Evolutionary conservation across 1,140 invertebrate genomes (phyloP), one percentile per base, ranked within the genome.

Genomic region (Oryctes rhinoceros): DNA sequence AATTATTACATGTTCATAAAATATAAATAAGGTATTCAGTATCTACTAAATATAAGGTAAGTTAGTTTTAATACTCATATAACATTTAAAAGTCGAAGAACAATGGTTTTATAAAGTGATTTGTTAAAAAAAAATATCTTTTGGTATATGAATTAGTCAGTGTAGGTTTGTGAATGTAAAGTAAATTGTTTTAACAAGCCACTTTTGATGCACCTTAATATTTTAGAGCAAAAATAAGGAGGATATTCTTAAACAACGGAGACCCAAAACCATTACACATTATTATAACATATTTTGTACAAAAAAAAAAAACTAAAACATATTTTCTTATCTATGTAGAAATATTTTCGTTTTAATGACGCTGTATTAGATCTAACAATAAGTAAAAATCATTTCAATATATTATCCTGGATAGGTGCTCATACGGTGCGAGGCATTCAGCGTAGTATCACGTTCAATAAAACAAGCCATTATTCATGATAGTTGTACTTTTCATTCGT

Each of bases 181-280:
- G n/a, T 53, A 18, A 53, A 53, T 53, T 15, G 13, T 53, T 53
- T 15, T 53, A 53, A 53, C 49, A 53, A 18, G n/a, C 49, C n/a
- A 53, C 49, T 53, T 48, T 30, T 18, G 13, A 53, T 53, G 49
- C 49, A 53, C 49, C 49, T 53, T 7, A 53, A 10, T 48, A 48
- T 48, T 48, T 53, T 18, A 18, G n/a, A 53, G n/a, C n/a, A 53
- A 53, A 53, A 53, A 15, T 13, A 18, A 30, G n/a, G n/a, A 67
- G 18, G 18, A 24, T 67, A 67, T 30, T 67, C 18, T 30, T 3
- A 30, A 30, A 35, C 30, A 67, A 24, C 4, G 30, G 65, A 67
- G 65, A 67, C 65, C 65, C 65, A 67, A 67, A 67, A 67, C 65
- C 65, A 67, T 30, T 67, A 67, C 18, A 67, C 35, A 67, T 67